Evolutionary conservation across 2,888 invertebrate genomes (phyloP).

Genomic region (Sinohyriopsis cumingii): DNA sequence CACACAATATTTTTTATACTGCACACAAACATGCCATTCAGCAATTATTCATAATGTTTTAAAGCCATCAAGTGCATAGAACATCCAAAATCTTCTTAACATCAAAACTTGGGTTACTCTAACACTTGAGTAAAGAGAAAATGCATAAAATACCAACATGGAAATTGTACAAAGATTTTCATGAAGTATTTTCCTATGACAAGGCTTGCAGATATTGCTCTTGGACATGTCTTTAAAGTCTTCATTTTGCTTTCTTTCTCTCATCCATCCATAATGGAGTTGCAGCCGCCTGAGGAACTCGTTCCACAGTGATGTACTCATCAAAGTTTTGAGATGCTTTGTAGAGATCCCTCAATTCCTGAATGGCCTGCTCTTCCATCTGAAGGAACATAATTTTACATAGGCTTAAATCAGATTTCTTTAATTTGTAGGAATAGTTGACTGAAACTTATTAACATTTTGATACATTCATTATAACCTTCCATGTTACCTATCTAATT

Average conservation of each 20-base stretch:
- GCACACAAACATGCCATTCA: too few species aligned
- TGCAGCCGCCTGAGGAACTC: slow-evolving; percentile 73
- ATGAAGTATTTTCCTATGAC: too few species aligned
- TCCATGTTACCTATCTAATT: background rate
- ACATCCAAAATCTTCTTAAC: too few species aligned
- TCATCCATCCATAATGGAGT: slow-evolving; percentile 64
- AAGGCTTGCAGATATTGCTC: too few species aligned
- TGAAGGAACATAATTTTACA: slow-evolving; percentile 67
- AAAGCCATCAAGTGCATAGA: too few species aligned
- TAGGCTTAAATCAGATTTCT: background rate
- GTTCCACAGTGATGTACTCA: slow-evolving; percentile 82
- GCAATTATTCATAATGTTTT: too few species aligned
- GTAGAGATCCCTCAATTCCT: slow-evolving; percentile 84
- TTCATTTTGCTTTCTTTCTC: slow-evolving; percentile 14
- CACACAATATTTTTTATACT: too few species aligned
- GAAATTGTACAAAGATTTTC: too few species aligned
- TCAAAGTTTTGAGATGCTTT: slow-evolving; percentile 81
- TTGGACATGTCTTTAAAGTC: background rate
- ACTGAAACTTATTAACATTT: background rate
- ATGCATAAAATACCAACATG: too few species aligned
- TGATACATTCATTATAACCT: background rate
- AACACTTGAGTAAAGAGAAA: too few species aligned
- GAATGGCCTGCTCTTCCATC: slow-evolving; percentile 90
- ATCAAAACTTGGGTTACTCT: too few species aligned
- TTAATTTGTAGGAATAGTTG: background rate